Base-by-base conservation (phyloP, 1,140 invertebrate genomes). In the Micrasema longulum region DNA sequence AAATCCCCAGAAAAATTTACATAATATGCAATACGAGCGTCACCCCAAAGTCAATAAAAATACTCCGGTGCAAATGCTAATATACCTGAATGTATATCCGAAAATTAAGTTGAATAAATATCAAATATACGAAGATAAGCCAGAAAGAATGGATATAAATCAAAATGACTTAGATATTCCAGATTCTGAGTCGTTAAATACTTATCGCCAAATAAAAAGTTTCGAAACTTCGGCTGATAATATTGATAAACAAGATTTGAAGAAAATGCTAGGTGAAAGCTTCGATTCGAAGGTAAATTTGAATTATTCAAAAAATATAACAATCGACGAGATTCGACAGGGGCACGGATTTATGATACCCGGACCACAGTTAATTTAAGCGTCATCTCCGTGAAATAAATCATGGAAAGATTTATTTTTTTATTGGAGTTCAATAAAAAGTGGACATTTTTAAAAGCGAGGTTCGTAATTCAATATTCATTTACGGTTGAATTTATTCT, bases 11-110 rank as follows among this genome's bases (percentile, higher is more conserved):
- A 38, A 11, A 12, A 60, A 41, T 38, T 41, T 22, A 10, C 43
- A 47, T 14, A 16, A n/a, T 26, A 10, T 12, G 41, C 38, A 45
- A 14, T 12, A 12, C 22, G 38, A 55, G 22, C 47, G 22, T 6
- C 16, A 12, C n/a, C n/a, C 48, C 4, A 41, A 47, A 69, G 16
- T 23, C 1, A 36, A 69, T 4, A 69, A 11, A 26, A 69, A 69
- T 31, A 47, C 45, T 23, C 74, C 74, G 5, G 60, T 53, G 5
- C 43, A 76, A 63, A 76, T 76, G 74, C 10, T 76, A 7, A 64
- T 76, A 12, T 68, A 76, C 38, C 52, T 76, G 35, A 76, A 76
- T 68, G n/a, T 76, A 16, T 76, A 71, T 57, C 74, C 74, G 26
- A 41, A 76, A 57, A 70, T 73, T 71, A 60, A 76, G 66, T 26